Conservation (phyloP, 2,113 vertebrate genomes). For the Ia io region DNA sequence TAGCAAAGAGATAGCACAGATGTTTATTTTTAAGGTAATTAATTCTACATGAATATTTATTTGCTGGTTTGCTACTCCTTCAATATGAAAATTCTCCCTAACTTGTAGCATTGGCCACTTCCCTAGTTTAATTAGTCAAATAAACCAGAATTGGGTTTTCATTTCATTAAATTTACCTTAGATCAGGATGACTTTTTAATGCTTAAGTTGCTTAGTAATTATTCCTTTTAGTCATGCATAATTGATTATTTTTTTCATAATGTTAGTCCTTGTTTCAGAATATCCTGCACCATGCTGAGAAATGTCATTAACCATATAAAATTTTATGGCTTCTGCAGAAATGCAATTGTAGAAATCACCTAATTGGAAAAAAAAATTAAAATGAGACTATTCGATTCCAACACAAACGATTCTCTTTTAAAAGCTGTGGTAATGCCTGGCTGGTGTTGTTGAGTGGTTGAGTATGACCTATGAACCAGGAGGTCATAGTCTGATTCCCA, state of each 20-base stretch:
- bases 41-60: background rate
- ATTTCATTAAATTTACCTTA: constrained; percentile 34
- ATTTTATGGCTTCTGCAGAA: background rate
- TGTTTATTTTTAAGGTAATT: background rate
- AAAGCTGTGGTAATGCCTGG: background rate
- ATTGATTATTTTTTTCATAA: background rate
- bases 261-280: background rate
- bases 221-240: background rate
- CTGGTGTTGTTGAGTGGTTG: too few relatives aligned
- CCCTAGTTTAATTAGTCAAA: constrained; percentile 25
- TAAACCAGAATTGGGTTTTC: background rate
- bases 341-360: background rate
- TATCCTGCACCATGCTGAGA: background rate
- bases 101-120: background rate
- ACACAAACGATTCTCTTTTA: background rate
- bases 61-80: background rate
- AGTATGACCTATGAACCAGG: too few relatives aligned
- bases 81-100: background rate
- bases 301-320: background rate
- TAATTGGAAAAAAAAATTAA: background rate
- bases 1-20: background rate
- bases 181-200: constrained; percentile 10
- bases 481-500: too few relatives aligned
- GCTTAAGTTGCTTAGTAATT: background rate
- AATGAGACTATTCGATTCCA: background rate